Evolutionary conservation across 2,888 invertebrate genomes (phyloP).

Genomic region (Colletes collaris): DNA sequence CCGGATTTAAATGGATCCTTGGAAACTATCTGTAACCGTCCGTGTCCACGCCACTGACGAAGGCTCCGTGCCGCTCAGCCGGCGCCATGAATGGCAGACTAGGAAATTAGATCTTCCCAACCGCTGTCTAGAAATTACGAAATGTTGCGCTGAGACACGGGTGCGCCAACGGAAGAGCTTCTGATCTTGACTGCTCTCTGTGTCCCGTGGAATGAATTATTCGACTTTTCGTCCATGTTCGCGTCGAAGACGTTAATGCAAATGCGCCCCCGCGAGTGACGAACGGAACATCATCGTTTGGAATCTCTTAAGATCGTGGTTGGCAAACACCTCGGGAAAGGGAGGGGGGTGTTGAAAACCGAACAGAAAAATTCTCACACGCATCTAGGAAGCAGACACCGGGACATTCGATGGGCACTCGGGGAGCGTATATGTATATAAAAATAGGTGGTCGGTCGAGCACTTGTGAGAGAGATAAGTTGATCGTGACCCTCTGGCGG

Average conservation of each 20-base stretch:
- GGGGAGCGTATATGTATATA: no score
- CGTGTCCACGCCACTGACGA: slow-evolving; percentile 61
- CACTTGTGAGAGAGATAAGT: no score
- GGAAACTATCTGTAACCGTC: slow-evolving; percentile 70
- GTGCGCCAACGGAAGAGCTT: slow-evolving; percentile 28
- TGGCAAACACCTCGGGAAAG: no score
- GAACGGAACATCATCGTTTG: slow-evolving; percentile 45
- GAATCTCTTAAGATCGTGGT: slow-evolving; percentile 11
- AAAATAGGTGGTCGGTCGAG: no score
- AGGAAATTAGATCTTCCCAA: slow-evolving; percentile 76
- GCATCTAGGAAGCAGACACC: no score
- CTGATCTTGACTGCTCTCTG: slow-evolving; percentile 29
- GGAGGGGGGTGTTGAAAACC: no score
- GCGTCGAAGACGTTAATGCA: slow-evolving; percentile 39
- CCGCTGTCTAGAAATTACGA: slow-evolving; percentile 74
- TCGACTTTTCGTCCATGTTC: slow-evolving; percentile 43
- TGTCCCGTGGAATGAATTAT: slow-evolving; percentile 61
- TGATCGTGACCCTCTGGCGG: no score
- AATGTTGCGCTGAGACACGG: slow-evolving; percentile 66
- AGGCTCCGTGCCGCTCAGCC: slow-evolving; percentile 46
- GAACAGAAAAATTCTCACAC: no score
- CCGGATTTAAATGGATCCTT: slow-evolving; percentile 65
- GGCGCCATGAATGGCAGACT: slow-evolving; percentile 70
- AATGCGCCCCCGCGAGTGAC: slow-evolving; percentile 40
- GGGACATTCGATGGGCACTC: no score